Conservation (phyloP, 2,797 vertebrate genomes). For the Hemitrygon akajei region DNA sequence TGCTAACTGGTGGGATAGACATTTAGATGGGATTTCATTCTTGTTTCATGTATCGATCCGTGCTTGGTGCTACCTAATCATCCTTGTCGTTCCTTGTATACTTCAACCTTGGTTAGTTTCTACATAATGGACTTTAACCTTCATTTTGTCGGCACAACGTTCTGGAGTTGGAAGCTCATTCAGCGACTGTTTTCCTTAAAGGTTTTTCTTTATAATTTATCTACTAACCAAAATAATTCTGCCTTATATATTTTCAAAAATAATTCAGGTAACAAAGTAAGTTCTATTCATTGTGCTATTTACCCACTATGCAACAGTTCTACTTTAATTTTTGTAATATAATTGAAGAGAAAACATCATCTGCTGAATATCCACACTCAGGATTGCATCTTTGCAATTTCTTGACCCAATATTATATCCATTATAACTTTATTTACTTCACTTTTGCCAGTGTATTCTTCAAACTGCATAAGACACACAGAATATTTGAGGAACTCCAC, state of each 20-base stretch:
- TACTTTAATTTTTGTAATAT: not conserved
- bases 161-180: not conserved
- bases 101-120: not conserved
- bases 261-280: not conserved
- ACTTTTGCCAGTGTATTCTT: not conserved
- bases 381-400: not conserved
- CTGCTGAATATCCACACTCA: not conserved
- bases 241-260: not conserved
- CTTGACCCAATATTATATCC: no score
- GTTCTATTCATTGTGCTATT: not conserved
- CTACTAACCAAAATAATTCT: not conserved
- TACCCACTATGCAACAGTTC: not conserved
- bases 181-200: not conserved
- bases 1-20: not conserved
- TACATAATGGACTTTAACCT: not conserved
- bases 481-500: no score
- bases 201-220: not conserved
- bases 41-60: not conserved
- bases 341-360: not conserved
- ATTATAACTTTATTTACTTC: no score
- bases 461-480: no score
- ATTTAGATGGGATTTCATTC: not conserved
- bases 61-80: not conserved
- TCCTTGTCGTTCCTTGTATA: not conserved
- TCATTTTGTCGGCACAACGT: not conserved